Base-by-base conservation (phyloP, 2,888 invertebrate genomes). In the Oscheius sp. region DNA sequence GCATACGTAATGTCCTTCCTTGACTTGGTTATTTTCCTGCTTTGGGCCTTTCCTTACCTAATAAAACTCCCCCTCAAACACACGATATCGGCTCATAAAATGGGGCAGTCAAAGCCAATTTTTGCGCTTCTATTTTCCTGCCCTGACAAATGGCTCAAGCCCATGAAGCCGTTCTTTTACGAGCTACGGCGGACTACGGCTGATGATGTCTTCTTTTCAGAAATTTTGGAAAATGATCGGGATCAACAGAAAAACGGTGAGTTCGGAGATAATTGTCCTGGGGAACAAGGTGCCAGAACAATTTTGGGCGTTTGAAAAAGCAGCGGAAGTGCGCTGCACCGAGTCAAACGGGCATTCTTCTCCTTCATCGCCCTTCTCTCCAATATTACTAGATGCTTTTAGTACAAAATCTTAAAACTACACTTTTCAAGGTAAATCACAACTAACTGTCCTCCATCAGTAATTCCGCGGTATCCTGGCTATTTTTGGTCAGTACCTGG, bases 321-420 rank as follows among this genome's bases (percentile, higher is more conserved):
- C 66, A n/a, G n/a, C 66, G 66, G 66, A 66, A 66, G 35, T 25
- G 16, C 27, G 66, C 66, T 52, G 29, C 16, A 52, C 21, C 13
- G 66, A 52, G 52, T 66, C 49, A 27, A 21, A 25, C 21, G 63
- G 52, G 25, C 27, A 66, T 52, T 49, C 66, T 25, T 66, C 52
- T 66, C 25, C 45, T n/a, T 27, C n/a, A 29, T 43, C 35, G 25
- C 12, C 52, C n/a, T n/a, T n/a, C n/a, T 35, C 5, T 9, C 35
- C 3, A 35, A 35, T 35, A 66, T n/a, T n/a, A n/a, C n/a, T n/a
- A n/a, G n/a, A n/a, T 66, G 66, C 66, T 66, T 66, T 25, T 66
- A 29, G 66, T 66, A 1, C 46, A 66, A 25, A 66, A 66, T 66
- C 35, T 66, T 2, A 49, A 52, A 29, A 52, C 66, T 29, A 52